A percentile compares a stretch with the other conserved stretches of the same genome.
phyloP scores from a whole-genome alignment of 53 echinoderm and acorn worm genomes.

The Henricia sp. region DNA sequence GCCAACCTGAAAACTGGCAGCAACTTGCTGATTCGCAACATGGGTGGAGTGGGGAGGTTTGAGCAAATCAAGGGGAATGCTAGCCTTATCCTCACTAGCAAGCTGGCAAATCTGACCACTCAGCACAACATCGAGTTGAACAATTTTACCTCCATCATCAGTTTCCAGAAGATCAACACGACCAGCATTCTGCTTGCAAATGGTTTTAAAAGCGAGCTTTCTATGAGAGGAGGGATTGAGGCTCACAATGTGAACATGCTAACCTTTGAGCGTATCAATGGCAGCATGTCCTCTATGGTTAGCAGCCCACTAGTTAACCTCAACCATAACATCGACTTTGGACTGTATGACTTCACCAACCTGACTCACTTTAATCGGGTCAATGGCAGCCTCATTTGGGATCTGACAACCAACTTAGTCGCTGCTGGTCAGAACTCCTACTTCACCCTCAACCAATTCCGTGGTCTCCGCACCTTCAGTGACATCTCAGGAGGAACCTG shows the following conservation, averaged over 20 bases:
- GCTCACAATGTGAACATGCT: conserved; percentile 40
- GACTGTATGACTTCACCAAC: conserved; percentile 61
- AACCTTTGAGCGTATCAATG: conserved; percentile 61
- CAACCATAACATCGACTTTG: conserved; percentile 21
- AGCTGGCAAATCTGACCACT: conserved; percentile 37
- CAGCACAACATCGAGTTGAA: conserved; percentile 41
- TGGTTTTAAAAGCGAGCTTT: conserved; percentile 8
- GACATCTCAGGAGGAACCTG: conserved; percentile 26
- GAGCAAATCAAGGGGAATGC: conserved; percentile 52
- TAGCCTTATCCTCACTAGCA: conserved; percentile 57
- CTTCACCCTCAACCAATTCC: conserved; percentile 27
- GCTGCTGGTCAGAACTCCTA: conserved; percentile 44
- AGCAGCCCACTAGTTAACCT: conserved; percentile 25
- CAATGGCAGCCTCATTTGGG: conserved; percentile 29
- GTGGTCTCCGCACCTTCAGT: conserved; percentile 34
- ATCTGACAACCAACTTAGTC: conserved; percentile 19
- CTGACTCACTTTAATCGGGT: conserved; percentile 50
- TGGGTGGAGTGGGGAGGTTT: conserved; percentile 33
- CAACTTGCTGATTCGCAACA: conserved; percentile 44
- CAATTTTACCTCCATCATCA: conserved; percentile 39
- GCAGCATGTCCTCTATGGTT: conserved; percentile 44
- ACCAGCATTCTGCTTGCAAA: conserved; percentile 33
- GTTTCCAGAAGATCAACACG: conserved; percentile 43
- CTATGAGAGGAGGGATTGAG: conserved; percentile 29
- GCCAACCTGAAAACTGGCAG: conserved; percentile 27